These are phyloP conservation scores for Taurulus bubalis DNA, from an alignment of 2,113 vertebrate species.

Conservation along the genomic window DNA sequence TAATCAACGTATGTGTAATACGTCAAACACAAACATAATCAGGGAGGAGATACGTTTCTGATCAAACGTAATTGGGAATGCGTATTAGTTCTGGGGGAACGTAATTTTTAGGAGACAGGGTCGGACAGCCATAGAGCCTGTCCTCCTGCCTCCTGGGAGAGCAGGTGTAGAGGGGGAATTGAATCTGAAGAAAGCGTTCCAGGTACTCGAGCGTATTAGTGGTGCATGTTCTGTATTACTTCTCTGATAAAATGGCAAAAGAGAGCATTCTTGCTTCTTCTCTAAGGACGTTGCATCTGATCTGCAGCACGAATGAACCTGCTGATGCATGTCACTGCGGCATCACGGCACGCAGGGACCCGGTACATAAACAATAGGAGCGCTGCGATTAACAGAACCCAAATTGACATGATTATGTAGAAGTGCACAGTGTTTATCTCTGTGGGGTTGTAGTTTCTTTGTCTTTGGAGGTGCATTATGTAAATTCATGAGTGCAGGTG, in stretches of 20 bases:
- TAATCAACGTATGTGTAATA: too few species aligned
- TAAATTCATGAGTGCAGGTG: background rate
- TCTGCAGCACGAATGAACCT: background rate
- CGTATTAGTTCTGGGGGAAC: too few species aligned
- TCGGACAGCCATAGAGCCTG: conserved; percentile 23
- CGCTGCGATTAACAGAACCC: background rate
- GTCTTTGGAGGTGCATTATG: background rate
- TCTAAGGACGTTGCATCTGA: background rate
- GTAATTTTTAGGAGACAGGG: too few species aligned
- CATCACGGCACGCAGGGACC: background rate
- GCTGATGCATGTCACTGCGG: background rate
- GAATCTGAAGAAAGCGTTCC: conserved; percentile 38
- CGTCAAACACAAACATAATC: too few species aligned
- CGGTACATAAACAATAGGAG: background rate
- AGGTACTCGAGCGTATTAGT: conserved; percentile 9
- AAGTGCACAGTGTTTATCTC: background rate
- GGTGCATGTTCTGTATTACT: conserved; percentile 12
- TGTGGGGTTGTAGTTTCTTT: background rate
- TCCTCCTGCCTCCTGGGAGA: conserved; percentile 29
- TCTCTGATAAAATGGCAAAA: background rate
- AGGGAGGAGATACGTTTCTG: too few species aligned
- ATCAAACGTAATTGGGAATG: too few species aligned
- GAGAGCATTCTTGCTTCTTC: background rate
- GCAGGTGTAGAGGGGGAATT: conserved; percentile 43
- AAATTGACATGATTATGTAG: background rate